phyloP scores from a whole-genome alignment of 2,888 invertebrate genomes.

The Drosophila pseudotalamancana region DNA sequence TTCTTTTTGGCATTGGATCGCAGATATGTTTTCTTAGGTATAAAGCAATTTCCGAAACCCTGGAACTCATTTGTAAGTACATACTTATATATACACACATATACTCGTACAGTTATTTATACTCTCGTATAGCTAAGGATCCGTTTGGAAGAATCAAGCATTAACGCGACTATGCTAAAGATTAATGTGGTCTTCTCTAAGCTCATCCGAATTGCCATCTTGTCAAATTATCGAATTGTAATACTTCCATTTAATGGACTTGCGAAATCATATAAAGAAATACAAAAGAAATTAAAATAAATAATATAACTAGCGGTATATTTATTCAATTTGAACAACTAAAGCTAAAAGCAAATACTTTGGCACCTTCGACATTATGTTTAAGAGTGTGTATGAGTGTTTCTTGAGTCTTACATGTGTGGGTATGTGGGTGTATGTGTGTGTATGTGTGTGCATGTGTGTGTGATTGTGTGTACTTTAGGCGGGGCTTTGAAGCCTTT shows the following conservation, averaged over 20 bases:
- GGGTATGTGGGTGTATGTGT: constrained; percentile 6
- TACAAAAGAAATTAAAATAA: constrained; percentile 37
- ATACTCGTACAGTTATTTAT: constrained; percentile 14
- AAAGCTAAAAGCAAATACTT: constrained; percentile 78
- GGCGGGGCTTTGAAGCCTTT: constrained; percentile 17
- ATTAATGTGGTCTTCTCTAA: constrained; percentile 15
- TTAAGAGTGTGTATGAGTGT: constrained; percentile 30
- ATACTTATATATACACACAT: constrained; percentile 11
- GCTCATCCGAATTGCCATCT: constrained; percentile 1
- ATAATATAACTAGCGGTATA: constrained; percentile 42
- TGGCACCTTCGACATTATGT: constrained; percentile 71
- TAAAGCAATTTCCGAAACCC: constrained; percentile 43
- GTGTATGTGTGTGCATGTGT: constrained; percentile 4
- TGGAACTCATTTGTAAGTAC: constrained; percentile 39
- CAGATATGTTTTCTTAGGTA: constrained; percentile 56
- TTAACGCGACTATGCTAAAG: constrained; percentile 33
- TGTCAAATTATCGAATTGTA: not conserved
- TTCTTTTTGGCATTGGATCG: constrained; percentile 51
- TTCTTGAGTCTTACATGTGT: constrained; percentile 9
- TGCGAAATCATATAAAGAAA: constrained; percentile 5
- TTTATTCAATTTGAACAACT: constrained; percentile 66
- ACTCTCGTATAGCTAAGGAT: constrained; percentile 13
- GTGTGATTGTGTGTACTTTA: constrained; percentile 1
- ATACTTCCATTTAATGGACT: constrained; percentile 10
- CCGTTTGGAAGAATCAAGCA: constrained; percentile 25